Evolutionary conservation across 2,113 vertebrate genomes (phyloP).

Genomic region (Heterotis niloticus): DNA sequence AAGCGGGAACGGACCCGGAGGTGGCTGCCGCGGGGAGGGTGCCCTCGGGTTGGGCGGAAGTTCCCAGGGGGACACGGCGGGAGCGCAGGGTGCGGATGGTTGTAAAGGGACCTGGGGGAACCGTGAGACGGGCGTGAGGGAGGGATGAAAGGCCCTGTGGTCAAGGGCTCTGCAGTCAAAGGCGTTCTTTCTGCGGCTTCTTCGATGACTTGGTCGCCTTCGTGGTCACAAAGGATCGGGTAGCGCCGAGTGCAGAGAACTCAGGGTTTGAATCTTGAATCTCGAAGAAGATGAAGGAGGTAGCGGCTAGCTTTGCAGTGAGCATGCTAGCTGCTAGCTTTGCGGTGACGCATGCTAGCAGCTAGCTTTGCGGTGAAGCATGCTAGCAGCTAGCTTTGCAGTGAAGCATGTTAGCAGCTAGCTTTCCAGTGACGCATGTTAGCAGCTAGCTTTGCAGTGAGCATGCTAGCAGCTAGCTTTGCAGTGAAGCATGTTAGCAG

Average conservation of each 20-base stretch:
- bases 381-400: no score
- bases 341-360: no score
- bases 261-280: no score
- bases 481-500: no score
- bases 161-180: slow-evolving; percentile 20
- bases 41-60: slow-evolving; percentile 30
- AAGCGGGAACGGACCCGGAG: slow-evolving; percentile 64
- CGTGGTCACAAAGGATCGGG: slow-evolving; percentile 24
- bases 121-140: slow-evolving; percentile 38
- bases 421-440: no score
- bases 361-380: no score
- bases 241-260: slow-evolving; percentile 13
- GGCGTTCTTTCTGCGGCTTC: slow-evolving; percentile 29
- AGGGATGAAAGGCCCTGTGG: slow-evolving; percentile 3
- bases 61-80: slow-evolving; percentile 35
- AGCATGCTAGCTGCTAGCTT: no score
- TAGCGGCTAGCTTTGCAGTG: no score
- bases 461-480: no score
- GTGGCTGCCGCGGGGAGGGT: slow-evolving; percentile 47
- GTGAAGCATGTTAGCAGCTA: no score
- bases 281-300: no score
- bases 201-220: slow-evolving; percentile 29
- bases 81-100: slow-evolving; percentile 61
- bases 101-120: slow-evolving; percentile 58
- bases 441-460: no score